A percentile compares a stretch with the other conserved stretches of the same genome.
phyloP scores from a whole-genome alignment of 2,888 invertebrate genomes.

The Phragmatobia fuliginosa region DNA sequence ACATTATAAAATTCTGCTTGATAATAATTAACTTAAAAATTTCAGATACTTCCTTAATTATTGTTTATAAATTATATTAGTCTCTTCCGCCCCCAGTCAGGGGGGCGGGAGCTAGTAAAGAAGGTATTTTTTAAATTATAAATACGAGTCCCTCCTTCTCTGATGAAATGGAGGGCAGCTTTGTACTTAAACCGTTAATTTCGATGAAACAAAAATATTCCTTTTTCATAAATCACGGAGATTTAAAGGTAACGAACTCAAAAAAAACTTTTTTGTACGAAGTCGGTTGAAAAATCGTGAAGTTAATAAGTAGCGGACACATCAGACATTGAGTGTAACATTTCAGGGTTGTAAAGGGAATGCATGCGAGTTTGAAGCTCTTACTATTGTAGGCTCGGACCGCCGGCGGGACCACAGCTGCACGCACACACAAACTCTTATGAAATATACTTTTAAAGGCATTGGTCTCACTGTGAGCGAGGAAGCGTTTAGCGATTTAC shows the following conservation, averaged over 20 bases:
- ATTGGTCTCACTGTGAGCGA: constrained; percentile 4
- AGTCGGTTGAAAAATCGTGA: not conserved
- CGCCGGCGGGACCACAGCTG: constrained; percentile 72
- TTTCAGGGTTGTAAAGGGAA: constrained; percentile 44
- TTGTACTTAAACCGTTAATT: no score
- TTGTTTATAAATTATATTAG: no score
- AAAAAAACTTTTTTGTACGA: not conserved
- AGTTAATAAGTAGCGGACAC: not conserved
- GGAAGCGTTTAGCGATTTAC: constrained; percentile 4
- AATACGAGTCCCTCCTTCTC: no score
- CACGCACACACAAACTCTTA: constrained; percentile 53
- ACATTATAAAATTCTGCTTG: not conserved
- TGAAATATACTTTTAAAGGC: constrained; percentile 3
- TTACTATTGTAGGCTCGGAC: constrained; percentile 78
- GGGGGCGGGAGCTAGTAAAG: no score
- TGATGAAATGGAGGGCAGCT: no score
- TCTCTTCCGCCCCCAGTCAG: no score
- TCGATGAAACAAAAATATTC: not conserved
- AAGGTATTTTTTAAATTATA: no score
- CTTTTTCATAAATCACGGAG: no score
- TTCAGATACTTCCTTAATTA: no score
- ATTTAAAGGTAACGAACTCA: no score
- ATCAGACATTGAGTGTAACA: not conserved
- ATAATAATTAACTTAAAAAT: not conserved
- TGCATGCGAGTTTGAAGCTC: constrained; percentile 57